A percentile compares a stretch with the other conserved stretches of the same genome.
phyloP scores from a whole-genome alignment of 2,888 invertebrate genomes.

The Dryomyza anilis region DNA sequence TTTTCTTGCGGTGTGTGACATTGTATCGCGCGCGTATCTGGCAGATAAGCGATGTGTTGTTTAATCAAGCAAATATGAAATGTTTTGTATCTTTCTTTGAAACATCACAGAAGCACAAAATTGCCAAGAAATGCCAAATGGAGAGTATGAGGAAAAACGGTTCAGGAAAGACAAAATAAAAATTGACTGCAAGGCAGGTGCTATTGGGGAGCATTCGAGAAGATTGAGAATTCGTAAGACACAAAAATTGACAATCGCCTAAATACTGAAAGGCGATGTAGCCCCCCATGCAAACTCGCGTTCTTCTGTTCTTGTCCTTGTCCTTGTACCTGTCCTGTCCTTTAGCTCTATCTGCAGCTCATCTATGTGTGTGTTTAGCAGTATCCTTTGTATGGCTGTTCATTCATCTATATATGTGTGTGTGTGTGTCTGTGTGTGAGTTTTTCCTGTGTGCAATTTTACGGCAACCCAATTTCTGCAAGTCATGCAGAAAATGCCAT shows the following conservation, averaged over 20 bases:
- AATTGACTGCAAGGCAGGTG: no score
- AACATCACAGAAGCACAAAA: slow-evolving; percentile 21
- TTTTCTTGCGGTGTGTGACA: no score
- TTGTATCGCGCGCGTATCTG: no score
- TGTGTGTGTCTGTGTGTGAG: slow-evolving; percentile 8
- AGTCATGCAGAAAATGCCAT: slow-evolving; percentile 30
- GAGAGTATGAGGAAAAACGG: neutral
- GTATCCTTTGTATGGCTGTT: no score
- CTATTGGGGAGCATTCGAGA: neutral
- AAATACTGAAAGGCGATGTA: no score
- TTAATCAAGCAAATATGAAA: slow-evolving; percentile 29
- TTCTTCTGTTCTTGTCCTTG: neutral
- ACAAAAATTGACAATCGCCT: no score
- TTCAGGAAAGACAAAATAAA: neutral
- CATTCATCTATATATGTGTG: no score
- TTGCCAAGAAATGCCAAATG: neutral
- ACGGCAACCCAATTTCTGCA: slow-evolving; percentile 29
- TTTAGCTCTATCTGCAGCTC: no score
- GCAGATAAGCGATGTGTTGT: slow-evolving; percentile 24
- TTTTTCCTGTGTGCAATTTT: slow-evolving; percentile 29
- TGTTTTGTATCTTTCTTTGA: slow-evolving; percentile 22
- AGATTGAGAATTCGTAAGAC: neutral
- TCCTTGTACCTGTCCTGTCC: slow-evolving; percentile 25
- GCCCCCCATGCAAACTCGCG: no score
- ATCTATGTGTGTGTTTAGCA: no score